Base-by-base conservation (phyloP, 1,140 invertebrate genomes). In the Caenorhabditis briggsae region DNA sequence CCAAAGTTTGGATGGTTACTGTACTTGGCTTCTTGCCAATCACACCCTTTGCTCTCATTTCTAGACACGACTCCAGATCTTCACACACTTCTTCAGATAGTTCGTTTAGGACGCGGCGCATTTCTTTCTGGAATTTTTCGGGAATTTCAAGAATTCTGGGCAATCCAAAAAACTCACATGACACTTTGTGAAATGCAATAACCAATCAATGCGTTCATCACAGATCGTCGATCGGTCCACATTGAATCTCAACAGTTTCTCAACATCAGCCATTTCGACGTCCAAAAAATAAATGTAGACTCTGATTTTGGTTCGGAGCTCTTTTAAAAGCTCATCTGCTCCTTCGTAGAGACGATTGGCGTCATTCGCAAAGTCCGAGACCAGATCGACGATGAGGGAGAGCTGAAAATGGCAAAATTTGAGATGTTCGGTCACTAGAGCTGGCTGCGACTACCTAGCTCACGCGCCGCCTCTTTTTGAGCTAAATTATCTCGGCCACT, bases 11-110 rank as follows among this genome's bases (percentile, higher is more conserved):
- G 1, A 78, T 18, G 11, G 46, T 78, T 78, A 78, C 33, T 2
- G 46, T 18, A 78, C 70, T 78, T 78, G 70, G 70, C 70, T 50
- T 78, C 70, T 78, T 78, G 12, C 70, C 70, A 53, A 78, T 78
- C 43, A 78, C 46, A 0, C 70, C 70, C 46, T 78, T 78, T 0
- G 70, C 33, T 25, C 70, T n/a, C 70, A 78, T 78, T 16, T 78
- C 70, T 5, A 78, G 70, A 23, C 70, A 78, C 5, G 70, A 53
- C n/a, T 78, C 70, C 1, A 78, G 70, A n/a, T 78, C 70, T 25
- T 78, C 70, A 46, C 70, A 78, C 9, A 78, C 70, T 23, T 78
- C 70, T 50, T 78, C 70, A 7, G 70, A 78, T 3, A 78, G 46
- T 23, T 78, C 70, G 46, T 78, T 78, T 6, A 78, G 70, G 7